Conservation (phyloP, 2,888 invertebrate genomes). For the Diaperis boleti region DNA sequence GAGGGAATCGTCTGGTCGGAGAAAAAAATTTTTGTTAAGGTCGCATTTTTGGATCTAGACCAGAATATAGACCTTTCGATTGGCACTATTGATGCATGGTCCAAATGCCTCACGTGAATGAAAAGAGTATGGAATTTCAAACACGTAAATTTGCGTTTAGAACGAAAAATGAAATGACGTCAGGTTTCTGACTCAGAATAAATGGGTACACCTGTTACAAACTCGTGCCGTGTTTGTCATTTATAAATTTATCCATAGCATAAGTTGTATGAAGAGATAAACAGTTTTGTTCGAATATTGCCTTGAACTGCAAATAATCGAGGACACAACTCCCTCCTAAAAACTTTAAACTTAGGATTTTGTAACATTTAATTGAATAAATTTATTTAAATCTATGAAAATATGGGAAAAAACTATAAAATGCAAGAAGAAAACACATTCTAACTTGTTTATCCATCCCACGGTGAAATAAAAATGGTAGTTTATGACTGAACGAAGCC, state of each 20-base stretch:
- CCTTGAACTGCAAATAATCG: too few relatives aligned
- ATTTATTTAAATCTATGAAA: too few relatives aligned
- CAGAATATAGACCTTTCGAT: background rate
- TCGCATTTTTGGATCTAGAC: background rate
- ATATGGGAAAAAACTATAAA: background rate
- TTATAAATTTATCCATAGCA: too few relatives aligned
- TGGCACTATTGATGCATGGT: constrained; percentile 2
- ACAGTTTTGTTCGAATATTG: too few relatives aligned
- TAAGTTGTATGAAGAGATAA: too few relatives aligned
- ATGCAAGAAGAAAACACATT: background rate
- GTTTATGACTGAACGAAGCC: too few relatives aligned
- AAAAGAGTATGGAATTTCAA: background rate
- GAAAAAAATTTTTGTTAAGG: background rate
- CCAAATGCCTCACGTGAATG: background rate
- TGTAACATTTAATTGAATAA: too few relatives aligned
- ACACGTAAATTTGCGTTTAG: background rate
- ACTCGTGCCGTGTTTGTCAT: background rate
- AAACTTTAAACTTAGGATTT: too few relatives aligned
- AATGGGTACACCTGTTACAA: constrained; percentile 1
- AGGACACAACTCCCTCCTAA: too few relatives aligned
- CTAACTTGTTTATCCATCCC: too few relatives aligned
- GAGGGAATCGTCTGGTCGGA: background rate
- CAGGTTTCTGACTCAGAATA: background rate
- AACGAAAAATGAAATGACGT: background rate
- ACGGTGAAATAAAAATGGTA: too few relatives aligned